Conservation (phyloP, 2,113 vertebrate genomes). For the Hyperopisus bebe region DNA sequence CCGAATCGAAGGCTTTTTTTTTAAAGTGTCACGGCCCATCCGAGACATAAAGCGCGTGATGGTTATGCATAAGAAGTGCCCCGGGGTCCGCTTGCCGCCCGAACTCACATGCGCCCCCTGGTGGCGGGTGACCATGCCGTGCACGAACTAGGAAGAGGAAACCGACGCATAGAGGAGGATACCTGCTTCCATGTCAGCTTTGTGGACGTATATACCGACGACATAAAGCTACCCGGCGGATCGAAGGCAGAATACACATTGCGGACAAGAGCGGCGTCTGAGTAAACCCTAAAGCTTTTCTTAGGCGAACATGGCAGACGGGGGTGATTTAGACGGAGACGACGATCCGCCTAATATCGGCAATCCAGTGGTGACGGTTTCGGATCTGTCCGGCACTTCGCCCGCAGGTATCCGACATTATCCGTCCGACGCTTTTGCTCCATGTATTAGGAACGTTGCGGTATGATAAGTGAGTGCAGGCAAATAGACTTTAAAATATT, state of each 20-base stretch:
- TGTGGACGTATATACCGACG: background rate
- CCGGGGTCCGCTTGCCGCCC: background rate
- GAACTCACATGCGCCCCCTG: background rate
- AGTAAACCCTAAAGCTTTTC: background rate
- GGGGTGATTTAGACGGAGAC: conserved; percentile 39
- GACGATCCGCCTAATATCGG: conserved; percentile 48
- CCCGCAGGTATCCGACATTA: conserved; percentile 49
- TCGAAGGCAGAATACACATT: background rate
- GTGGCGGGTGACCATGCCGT: background rate
- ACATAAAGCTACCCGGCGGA: background rate
- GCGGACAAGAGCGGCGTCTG: background rate
- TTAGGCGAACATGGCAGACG: conserved; percentile 48
- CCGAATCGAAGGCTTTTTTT: background rate
- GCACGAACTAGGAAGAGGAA: conserved; percentile 16
- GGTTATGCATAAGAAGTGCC: background rate
- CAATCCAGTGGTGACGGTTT: conserved; percentile 53
- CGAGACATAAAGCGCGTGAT: background rate
- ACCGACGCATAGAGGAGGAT: conserved; percentile 3
- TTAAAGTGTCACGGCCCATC: background rate
- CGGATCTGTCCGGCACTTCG: conserved; percentile 46
- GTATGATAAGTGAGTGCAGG: background rate
- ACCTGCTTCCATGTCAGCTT: conserved; percentile 18
- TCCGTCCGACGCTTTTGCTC: background rate
- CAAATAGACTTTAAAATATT: background rate
- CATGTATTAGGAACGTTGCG: background rate